Conservation (phyloP, 2,797 vertebrate species). For the Carduelis carduelis region DNA sequence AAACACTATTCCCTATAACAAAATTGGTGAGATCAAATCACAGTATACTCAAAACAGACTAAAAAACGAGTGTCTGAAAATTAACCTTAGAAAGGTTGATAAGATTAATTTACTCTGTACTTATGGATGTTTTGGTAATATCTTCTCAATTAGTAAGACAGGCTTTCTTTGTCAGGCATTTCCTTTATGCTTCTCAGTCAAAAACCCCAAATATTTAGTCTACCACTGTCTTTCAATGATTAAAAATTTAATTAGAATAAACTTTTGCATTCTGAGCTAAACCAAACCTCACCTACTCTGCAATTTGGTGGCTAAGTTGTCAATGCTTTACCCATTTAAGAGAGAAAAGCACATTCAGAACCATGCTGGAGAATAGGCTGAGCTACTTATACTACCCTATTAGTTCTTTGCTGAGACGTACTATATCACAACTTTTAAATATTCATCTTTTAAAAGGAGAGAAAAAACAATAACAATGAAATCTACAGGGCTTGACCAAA, state of each 20-base stretch:
- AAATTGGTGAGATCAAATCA: background rate
- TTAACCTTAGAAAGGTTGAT: background rate
- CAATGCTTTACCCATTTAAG: background rate
- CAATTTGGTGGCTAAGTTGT: background rate
- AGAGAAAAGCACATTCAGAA: background rate
- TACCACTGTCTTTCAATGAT: background rate
- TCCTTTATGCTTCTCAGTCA: background rate
- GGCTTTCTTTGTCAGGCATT: background rate
- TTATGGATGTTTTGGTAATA: background rate
- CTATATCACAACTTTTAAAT: background rate
- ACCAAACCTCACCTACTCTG: background rate
- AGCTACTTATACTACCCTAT: background rate
- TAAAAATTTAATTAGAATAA: background rate
- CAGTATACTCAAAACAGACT: background rate
- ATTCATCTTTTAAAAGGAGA: background rate
- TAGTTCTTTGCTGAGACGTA: background rate
- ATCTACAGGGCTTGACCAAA: background rate
- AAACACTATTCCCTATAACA: background rate
- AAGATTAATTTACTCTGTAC: background rate
- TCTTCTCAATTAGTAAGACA: background rate
- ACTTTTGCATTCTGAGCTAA: background rate
- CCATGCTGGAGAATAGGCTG: background rate
- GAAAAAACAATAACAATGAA: background rate
- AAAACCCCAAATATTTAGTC: background rate
- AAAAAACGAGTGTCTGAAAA: background rate